phyloP scores from a whole-genome alignment of 2,797 vertebrate genomes.

The Salarias fasciatus region DNA sequence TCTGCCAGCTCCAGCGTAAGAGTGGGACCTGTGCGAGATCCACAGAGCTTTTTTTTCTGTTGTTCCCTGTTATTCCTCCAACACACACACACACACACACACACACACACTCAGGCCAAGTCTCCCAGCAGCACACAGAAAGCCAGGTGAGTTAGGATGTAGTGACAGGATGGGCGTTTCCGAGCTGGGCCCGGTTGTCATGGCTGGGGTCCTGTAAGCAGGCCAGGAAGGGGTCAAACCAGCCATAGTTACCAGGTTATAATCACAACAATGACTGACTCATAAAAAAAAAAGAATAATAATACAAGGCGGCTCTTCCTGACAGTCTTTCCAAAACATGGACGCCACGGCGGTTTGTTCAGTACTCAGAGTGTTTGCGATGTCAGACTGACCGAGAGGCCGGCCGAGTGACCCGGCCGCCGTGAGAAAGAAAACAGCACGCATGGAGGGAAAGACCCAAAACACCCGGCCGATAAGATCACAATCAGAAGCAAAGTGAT shows the following conservation, averaged over 20 bases:
- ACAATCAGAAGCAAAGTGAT: constrained; percentile 19
- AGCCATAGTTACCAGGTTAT: constrained; percentile 46
- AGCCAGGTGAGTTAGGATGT: constrained; percentile 43
- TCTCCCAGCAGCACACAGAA: constrained; percentile 2
- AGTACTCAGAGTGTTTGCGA: constrained; percentile 12
- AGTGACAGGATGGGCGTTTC: constrained; percentile 55
- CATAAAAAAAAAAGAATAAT: not conserved
- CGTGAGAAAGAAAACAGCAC: constrained; percentile 19
- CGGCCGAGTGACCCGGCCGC: constrained; percentile 2
- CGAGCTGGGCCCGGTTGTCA: constrained; percentile 10
- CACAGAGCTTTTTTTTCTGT: constrained; percentile 21
- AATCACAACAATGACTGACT: constrained; percentile 51
- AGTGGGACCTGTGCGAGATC: constrained; percentile 45
- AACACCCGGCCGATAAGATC: constrained; percentile 50
- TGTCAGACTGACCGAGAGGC: constrained; percentile 22
- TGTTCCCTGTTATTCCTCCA: too few relatives aligned
- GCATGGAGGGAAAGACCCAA: constrained; percentile 35
- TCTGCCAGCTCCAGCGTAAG: constrained; percentile 25
- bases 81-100: not conserved
- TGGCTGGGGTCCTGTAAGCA: constrained; percentile 3
- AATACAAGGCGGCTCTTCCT: constrained; percentile 32
- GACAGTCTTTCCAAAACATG: constrained; percentile 51
- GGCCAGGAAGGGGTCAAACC: constrained; percentile 31
- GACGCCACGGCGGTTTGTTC: constrained; percentile 12
- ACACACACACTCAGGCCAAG: constrained; percentile 16